phyloP scores from a whole-genome alignment of 2,113 vertebrate genomes.

The Andinoacara biseriatus region DNA sequence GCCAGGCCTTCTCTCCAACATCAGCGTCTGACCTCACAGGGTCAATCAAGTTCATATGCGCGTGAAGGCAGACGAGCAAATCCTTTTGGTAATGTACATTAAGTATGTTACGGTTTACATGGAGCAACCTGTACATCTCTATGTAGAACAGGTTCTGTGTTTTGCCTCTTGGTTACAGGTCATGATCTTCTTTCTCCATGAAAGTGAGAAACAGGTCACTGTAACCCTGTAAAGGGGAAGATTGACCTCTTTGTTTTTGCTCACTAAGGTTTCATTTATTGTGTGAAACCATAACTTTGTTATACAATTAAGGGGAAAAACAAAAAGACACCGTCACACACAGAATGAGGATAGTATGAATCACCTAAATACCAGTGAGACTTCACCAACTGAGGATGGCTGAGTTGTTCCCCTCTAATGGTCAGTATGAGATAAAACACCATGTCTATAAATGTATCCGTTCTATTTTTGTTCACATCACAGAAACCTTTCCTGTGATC shows the following conservation, averaged over 20 bases:
- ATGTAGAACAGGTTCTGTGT: background rate
- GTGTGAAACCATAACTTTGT: constrained; percentile 17
- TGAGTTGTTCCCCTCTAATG: constrained; percentile 28
- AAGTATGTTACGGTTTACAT: background rate
- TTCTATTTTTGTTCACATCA: constrained; percentile 57
- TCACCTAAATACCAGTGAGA: background rate
- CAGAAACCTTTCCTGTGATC: constrained; percentile 55
- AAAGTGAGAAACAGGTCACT: background rate
- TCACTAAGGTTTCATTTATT: background rate
- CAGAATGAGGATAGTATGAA: background rate
- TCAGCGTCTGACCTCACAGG: too few relatives aligned
- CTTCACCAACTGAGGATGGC: constrained; percentile 6
- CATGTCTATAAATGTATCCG: constrained; percentile 42
- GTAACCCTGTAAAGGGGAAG: background rate
- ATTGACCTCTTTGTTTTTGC: background rate
- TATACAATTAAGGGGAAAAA: background rate
- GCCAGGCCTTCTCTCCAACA: too few relatives aligned
- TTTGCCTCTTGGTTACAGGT: background rate
- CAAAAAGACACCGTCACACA: background rate
- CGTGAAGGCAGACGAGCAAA: too few relatives aligned
- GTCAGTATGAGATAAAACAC: constrained; percentile 12
- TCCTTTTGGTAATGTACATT: too few relatives aligned
- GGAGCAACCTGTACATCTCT: background rate
- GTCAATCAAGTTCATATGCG: too few relatives aligned
- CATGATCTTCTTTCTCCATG: background rate